Percentiles rank a stretch among this genome's conserved stretches.
Conservation (phyloP, 35 echinoderm and acorn worm genomes). For the Apostichopus parvimensis region DNA sequence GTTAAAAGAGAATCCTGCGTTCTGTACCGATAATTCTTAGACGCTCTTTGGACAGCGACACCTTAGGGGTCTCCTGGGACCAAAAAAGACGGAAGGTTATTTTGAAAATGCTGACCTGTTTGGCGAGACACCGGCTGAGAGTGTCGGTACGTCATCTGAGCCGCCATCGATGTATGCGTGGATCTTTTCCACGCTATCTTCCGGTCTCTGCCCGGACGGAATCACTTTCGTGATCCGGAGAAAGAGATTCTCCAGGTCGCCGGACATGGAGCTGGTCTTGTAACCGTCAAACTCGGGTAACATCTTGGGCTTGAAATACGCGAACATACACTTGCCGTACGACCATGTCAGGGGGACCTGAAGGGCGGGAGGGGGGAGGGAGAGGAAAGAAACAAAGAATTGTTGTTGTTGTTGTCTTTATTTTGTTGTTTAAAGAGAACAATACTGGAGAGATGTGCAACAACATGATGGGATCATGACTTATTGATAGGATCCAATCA, state of each 20-base stretch:
- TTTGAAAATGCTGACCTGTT: slow-evolving; percentile 18
- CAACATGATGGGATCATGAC: too few species aligned
- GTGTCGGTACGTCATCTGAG: slow-evolving; percentile 62
- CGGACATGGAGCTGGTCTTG: slow-evolving; percentile 95
- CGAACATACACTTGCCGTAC: slow-evolving; percentile 72
- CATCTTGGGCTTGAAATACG: slow-evolving; percentile 95
- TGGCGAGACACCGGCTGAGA: slow-evolving; percentile 20
- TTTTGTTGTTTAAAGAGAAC: too few species aligned
- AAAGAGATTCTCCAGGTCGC: slow-evolving; percentile 89
- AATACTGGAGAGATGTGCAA: too few species aligned
- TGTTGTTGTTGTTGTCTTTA: too few species aligned
- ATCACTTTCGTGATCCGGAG: slow-evolving; percentile 82
- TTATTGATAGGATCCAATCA: too few species aligned
- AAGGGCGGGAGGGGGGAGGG: neutral
- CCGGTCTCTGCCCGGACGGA: slow-evolving; percentile 37
- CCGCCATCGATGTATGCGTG: slow-evolving; percentile 78
- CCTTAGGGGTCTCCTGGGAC: too few species aligned
- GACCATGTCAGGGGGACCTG: slow-evolving; percentile 79
- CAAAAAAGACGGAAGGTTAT: too few species aligned
- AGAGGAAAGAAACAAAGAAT: too few species aligned
- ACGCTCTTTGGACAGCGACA: too few species aligned
- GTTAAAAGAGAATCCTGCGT: too few species aligned
- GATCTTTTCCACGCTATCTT: slow-evolving; percentile 62
- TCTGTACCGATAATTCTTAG: too few species aligned
- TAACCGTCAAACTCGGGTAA: slow-evolving; percentile 97